Conservation (phyloP, 37 sponge, comb jelly and placozoan species). For the Mnemiopsis leidyi region DNA sequence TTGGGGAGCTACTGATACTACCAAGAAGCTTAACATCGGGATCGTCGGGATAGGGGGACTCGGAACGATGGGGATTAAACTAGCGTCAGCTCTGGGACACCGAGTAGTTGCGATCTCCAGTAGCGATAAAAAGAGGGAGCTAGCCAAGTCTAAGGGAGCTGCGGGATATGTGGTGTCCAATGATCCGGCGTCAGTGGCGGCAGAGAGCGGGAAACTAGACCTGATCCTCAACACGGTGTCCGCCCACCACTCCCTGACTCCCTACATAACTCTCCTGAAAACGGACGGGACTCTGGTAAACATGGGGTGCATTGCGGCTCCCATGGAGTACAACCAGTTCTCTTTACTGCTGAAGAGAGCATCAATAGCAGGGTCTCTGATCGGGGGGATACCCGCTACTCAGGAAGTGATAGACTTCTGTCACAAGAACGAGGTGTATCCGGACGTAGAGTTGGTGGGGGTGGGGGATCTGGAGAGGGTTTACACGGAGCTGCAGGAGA, state of each 20-base stretch:
- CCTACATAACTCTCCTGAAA: background rate
- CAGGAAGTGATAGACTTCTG: conserved; percentile 18
- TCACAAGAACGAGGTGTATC: conserved; percentile 5
- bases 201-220: background rate
- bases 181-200: background rate
- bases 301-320: conserved; percentile 5
- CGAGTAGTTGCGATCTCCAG: conserved; percentile 33
- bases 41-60: conserved; percentile 39
- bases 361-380: background rate
- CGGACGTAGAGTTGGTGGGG: conserved; percentile 31
- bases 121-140: background rate
- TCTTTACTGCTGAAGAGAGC: background rate
- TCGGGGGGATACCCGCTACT: background rate
- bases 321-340: conserved; percentile 17
- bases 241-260: background rate
- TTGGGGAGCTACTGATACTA: background rate
- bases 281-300: conserved; percentile 13
- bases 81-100: conserved; percentile 48
- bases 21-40: conserved; percentile 3
- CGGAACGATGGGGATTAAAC: conserved; percentile 46
- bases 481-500: background rate
- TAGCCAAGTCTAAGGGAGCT: conserved; percentile 15
- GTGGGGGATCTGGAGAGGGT: background rate
- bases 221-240: conserved; percentile 56
- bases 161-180: background rate